Evolutionary conservation across 2,797 vertebrate genomes (phyloP).

Genomic region (Molossus molossus): DNA sequence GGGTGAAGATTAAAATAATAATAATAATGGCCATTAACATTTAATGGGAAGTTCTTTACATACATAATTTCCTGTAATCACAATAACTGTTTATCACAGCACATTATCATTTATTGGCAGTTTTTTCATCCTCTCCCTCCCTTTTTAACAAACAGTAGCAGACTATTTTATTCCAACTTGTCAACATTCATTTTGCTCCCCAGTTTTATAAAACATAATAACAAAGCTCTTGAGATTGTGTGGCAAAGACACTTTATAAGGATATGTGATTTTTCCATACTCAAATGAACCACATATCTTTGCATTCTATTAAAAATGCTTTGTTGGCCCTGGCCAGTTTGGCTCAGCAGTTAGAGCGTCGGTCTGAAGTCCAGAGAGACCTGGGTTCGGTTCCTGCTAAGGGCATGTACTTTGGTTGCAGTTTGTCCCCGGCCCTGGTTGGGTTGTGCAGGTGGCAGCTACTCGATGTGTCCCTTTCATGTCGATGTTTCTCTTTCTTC

Average conservation of each 20-base stretch:
- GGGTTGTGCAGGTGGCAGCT: too few species aligned
- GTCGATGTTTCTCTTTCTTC: too few species aligned
- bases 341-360: too few species aligned
- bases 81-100: neutral
- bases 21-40: neutral
- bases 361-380: too few species aligned
- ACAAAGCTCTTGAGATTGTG: constrained; percentile 22
- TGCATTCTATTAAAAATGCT: constrained; percentile 11
- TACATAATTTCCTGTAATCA: constrained; percentile 4
- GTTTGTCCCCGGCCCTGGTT: too few species aligned
- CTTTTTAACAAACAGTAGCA: neutral
- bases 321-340: neutral
- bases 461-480: too few species aligned
- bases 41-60: constrained; percentile 49
- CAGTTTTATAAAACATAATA: constrained; percentile 40
- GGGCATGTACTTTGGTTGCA: too few species aligned
- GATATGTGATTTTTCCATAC: constrained; percentile 21
- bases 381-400: too few species aligned
- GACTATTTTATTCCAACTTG: neutral
- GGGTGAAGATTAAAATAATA: too few species aligned
- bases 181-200: neutral
- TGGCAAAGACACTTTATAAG: neutral
- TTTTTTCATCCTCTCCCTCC: neutral
- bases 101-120: constrained; percentile 24
- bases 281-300: neutral